phyloP scores from a whole-genome alignment of 2,797 vertebrate genomes.

The Eurystomus glaucurus region DNA sequence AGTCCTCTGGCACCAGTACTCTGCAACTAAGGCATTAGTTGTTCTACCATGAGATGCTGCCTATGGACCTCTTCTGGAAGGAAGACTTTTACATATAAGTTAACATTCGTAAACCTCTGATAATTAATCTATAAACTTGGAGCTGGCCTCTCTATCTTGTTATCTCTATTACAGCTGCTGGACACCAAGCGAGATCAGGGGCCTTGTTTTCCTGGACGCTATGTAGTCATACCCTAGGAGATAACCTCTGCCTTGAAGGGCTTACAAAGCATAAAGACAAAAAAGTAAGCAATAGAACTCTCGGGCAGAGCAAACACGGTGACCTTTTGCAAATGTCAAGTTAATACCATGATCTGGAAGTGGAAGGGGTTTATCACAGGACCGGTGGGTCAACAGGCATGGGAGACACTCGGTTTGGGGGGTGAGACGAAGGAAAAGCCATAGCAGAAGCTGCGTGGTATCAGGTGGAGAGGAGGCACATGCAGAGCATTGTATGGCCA shows the following conservation, averaged over 20 bases:
- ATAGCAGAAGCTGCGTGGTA: not conserved
- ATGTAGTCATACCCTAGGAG: not conserved
- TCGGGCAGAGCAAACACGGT: not conserved
- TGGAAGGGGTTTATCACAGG: slow-evolving; percentile 15
- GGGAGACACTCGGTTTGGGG: not conserved
- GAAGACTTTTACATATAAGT: not conserved
- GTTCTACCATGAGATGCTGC: not conserved
- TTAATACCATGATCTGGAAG: slow-evolving; percentile 62
- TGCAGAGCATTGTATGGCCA: not conserved
- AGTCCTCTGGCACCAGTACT: not conserved
- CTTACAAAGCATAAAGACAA: slow-evolving; percentile 30
- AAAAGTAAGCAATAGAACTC: slow-evolving; percentile 33
- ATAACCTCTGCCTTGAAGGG: slow-evolving; percentile 10
- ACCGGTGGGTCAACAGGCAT: not conserved
- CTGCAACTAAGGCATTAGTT: not conserved
- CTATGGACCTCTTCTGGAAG: not conserved
- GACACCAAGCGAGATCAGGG: not conserved
- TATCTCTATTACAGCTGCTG: not conserved
- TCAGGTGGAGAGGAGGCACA: not conserved
- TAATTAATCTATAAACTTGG: not conserved
- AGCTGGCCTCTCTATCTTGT: not conserved
- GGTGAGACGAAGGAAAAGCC: not conserved
- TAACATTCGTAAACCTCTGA: not conserved
- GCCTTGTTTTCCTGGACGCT: not conserved
- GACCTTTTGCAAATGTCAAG: slow-evolving; percentile 72